Conservation (phyloP, 2,113 vertebrate genomes). For the Ibidorhyncha struthersii region DNA sequence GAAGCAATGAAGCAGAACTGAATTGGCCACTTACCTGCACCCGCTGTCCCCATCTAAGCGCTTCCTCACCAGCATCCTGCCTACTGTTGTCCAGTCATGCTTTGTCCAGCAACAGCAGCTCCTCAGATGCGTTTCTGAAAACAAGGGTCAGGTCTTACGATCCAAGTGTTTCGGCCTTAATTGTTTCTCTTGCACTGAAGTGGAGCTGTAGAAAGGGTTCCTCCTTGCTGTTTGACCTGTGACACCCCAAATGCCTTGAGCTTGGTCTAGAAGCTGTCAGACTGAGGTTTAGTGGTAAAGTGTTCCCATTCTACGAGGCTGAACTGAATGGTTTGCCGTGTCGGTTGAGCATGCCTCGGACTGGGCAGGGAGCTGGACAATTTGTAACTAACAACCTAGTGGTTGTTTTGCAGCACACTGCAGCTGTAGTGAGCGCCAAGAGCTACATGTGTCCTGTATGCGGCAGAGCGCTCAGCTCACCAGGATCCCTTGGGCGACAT, state of each 20-base stretch:
- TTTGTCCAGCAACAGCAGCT: background rate
- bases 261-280: background rate
- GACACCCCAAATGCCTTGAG: background rate
- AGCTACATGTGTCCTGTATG: conserved; percentile 96
- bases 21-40: background rate
- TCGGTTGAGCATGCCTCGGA: background rate
- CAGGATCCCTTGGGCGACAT: conserved; percentile 93
- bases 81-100: background rate
- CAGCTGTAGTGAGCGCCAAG: conserved; percentile 89
- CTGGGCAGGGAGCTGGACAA: background rate
- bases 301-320: background rate
- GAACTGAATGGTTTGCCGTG: background rate
- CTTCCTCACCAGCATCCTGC: background rate
- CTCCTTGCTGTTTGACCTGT: background rate
- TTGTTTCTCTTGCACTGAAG: background rate
- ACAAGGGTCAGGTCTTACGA: background rate
- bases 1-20: background rate
- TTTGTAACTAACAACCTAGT: background rate
- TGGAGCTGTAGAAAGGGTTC: background rate
- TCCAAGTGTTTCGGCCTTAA: background rate
- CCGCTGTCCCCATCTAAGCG: background rate
- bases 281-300: background rate
- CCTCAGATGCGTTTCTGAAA: background rate
- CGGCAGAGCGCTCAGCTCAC: conserved; percentile 94
- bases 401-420: conserved; percentile 86